These are phyloP conservation scores for Erythrolamprus reginae DNA, from an alignment of 2,113 vertebrate genomes.

Conservation along the genomic window DNA sequence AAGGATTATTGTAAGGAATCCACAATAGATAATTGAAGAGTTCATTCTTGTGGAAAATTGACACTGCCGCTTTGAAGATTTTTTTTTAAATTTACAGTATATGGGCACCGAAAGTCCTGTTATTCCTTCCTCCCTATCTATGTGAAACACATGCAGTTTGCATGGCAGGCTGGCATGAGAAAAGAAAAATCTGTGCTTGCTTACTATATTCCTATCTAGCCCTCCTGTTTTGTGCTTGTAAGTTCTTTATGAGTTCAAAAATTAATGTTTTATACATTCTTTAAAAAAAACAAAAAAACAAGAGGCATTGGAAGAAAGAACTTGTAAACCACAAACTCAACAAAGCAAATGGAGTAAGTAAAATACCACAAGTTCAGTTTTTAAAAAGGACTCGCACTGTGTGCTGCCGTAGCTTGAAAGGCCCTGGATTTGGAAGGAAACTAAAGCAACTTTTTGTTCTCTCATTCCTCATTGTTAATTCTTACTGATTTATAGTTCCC, in stretches of 20 bases:
- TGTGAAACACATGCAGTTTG: not conserved
- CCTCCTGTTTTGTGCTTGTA: not conserved
- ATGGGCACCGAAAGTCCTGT: not conserved
- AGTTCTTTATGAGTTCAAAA: not conserved
- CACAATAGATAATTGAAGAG: not conserved
- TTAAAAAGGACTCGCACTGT: not conserved
- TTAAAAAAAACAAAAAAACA: not conserved
- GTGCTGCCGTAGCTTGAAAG: not conserved
- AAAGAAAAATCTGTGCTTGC: not conserved
- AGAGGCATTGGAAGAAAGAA: not conserved
- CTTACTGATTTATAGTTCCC: not conserved
- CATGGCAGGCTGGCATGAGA: no score
- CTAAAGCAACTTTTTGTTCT: not conserved
- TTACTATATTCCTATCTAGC: not conserved
- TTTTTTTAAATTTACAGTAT: not conserved
- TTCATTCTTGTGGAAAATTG: not conserved
- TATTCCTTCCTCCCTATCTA: not conserved
- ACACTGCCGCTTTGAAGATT: not conserved
- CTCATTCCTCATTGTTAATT: not conserved
- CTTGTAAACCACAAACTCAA: not conserved
- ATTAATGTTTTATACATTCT: not conserved
- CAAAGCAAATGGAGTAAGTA: not conserved
- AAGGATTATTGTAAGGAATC: not conserved
- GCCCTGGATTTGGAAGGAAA: not conserved
- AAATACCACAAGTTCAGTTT: not conserved